phyloP scores from a whole-genome alignment of 35 echinoderm and acorn worm species.

The Holothuria glaberrima region DNA sequence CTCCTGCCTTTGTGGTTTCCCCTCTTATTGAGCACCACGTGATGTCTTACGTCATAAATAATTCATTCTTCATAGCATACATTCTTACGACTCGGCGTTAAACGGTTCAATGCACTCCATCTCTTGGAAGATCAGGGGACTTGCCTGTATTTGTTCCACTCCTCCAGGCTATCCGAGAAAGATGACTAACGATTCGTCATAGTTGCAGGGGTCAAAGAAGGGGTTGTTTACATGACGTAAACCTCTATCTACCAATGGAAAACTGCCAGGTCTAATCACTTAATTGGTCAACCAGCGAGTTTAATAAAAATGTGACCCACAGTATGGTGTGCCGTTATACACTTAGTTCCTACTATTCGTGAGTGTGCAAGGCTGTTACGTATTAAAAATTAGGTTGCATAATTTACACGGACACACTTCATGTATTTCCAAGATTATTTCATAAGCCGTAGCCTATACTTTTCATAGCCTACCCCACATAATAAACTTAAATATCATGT shows the following conservation, averaged over 20 bases:
- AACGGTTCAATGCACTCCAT: constrained; percentile 16
- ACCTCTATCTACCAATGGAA: background rate
- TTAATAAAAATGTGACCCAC: background rate
- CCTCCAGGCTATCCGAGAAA: background rate
- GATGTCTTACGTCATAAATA: constrained; percentile 41
- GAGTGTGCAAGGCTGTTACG: too few relatives aligned
- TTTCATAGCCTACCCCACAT: too few relatives aligned
- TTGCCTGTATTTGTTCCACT: too few relatives aligned
- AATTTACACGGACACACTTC: too few relatives aligned
- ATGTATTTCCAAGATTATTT: too few relatives aligned
- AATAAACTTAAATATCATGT: too few relatives aligned
- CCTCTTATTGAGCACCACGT: constrained; percentile 23
- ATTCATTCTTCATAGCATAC: constrained; percentile 41
- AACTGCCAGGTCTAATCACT: background rate
- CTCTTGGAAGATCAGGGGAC: too few relatives aligned
- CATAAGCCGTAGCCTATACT: too few relatives aligned
- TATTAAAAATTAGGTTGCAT: too few relatives aligned
- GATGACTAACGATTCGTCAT: constrained; percentile 37
- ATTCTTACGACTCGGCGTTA: background rate
- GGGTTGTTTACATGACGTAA: background rate
- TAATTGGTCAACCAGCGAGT: constrained; percentile 11
- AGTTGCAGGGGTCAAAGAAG: background rate
- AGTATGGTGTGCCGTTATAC: too few relatives aligned
- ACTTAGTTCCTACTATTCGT: too few relatives aligned
- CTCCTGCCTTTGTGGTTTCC: constrained; percentile 38